These are phyloP conservation scores for Calyptommatus sinebrachiatus DNA, from an alignment of 2,113 vertebrate genomes.

Conservation along the genomic window DNA sequence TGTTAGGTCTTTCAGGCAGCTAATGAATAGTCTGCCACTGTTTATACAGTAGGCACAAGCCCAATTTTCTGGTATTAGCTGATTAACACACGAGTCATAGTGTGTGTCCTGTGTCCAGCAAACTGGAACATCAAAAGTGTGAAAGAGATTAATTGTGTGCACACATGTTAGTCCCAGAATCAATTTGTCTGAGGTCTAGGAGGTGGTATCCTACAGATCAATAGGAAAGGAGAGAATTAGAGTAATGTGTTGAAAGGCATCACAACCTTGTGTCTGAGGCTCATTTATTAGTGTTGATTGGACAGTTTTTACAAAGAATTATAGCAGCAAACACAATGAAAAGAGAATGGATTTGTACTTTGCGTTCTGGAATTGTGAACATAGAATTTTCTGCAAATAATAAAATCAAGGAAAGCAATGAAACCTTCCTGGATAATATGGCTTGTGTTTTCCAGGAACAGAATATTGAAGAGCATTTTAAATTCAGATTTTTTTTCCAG, in stretches of 20 bases:
- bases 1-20: slow-evolving; percentile 55
- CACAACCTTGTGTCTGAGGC: slow-evolving; percentile 42
- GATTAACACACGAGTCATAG: slow-evolving; percentile 70
- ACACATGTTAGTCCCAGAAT: slow-evolving; percentile 71
- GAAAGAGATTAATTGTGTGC: slow-evolving; percentile 71
- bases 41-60: slow-evolving; percentile 65
- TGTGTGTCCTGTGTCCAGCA: slow-evolving; percentile 67
- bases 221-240: slow-evolving; percentile 66
- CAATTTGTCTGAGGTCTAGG: slow-evolving; percentile 70
- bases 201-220: slow-evolving; percentile 68
- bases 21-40: slow-evolving; percentile 68
- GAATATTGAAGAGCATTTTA: too few relatives aligned
- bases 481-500: too few relatives aligned
- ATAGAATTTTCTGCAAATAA: neutral
- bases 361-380: slow-evolving; percentile 43
- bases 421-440: neutral
- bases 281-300: slow-evolving; percentile 58
- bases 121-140: slow-evolving; percentile 68
- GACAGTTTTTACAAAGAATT: slow-evolving; percentile 40
- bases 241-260: slow-evolving; percentile 63
- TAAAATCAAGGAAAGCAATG: slow-evolving; percentile 26
- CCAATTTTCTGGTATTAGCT: slow-evolving; percentile 69
- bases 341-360: slow-evolving; percentile 30
- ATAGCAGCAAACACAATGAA: slow-evolving; percentile 35
- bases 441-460: neutral